Evolutionary conservation across 1,140 invertebrate species (phyloP), one percentile per base, ranked within the genome.

Genomic region (Drosophila novamexicana): DNA sequence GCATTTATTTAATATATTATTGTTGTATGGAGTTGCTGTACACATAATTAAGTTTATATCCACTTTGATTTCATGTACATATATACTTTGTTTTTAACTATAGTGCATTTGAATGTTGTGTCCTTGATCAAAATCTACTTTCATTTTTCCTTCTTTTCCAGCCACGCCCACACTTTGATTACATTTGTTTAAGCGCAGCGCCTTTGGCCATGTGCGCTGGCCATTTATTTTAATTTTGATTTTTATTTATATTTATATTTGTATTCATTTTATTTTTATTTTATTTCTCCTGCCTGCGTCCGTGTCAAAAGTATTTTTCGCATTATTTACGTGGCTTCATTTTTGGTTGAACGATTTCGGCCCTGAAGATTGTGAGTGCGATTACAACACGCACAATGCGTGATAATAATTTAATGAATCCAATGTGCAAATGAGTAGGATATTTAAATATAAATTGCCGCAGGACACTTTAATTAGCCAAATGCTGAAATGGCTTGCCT

Each of bases 221-320:
- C 69, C 63, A 84, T 77, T 73, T 71, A 77, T 85, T 80, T 83
- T 73, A 67, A 79, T 79, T 79, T 78, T 72, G 66, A 67, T 82
- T 68, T 78, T 61, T 7, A 66, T 67, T 57, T 66, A 44, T 36
- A 65, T 40, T 74, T 66, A 45, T 50, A 49, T 68, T 12, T 40
- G 10, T 10, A 53, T 16, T 52, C 12, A 68, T 84, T 84, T 83
- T 73, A 67, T 79, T 79, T 75, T 69, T 64, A 44, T 29, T 56
- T 37, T 22, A 39, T n/a, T 42, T 44, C 29, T 44, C 36, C 32
- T 7, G 36, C 82, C 54, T 16, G 36, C 50, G 54, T 50, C 47
- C 54, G 63, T 53, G 75, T 52, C 54, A 64, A 79, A 76, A 68
- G 54, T 74, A 52, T 42, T 42, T 61, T 37, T 37, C n/a, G 56